Conservation (phyloP, 1,140 invertebrate species). For the Gonioctena quinquepunctata region DNA sequence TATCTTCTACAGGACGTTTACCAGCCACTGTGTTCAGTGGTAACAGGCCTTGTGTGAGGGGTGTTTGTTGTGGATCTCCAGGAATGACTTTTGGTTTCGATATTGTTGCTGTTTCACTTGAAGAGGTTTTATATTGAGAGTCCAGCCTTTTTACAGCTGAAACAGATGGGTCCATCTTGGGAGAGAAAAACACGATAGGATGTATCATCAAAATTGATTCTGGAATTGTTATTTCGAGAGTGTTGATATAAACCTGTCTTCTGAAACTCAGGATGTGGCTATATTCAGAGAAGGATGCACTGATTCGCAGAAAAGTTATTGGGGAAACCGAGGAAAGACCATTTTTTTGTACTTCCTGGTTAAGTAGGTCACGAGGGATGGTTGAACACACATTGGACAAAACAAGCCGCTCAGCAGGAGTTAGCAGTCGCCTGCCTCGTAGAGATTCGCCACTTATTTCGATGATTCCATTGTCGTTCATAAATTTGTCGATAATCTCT, state of each 20-base stretch:
- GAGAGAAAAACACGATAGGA: not conserved
- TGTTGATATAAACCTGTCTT: not conserved
- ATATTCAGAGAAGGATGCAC: not conserved
- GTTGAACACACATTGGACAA: not conserved
- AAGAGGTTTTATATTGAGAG: too few relatives aligned
- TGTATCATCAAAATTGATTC: not conserved
- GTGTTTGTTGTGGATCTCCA: too few relatives aligned
- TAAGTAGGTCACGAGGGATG: not conserved
- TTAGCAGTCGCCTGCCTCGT: not conserved
- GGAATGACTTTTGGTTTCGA: too few relatives aligned
- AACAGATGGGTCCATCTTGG: not conserved
- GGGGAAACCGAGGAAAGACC: not conserved
- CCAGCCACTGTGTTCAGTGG: too few relatives aligned
- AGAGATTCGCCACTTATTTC: not conserved
- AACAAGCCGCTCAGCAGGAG: not conserved
- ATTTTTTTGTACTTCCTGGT: not conserved
- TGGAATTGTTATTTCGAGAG: not conserved
- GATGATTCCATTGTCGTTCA: not conserved
- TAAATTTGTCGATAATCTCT: not conserved
- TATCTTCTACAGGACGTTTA: too few relatives aligned
- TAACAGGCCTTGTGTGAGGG: too few relatives aligned
- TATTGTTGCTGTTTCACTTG: too few relatives aligned
- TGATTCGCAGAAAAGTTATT: not conserved
- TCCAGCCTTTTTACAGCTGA: not conserved
- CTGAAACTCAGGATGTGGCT: slow-evolving; percentile 1